Evolutionary conservation across 2,113 vertebrate species (phyloP).

Genomic region (Osmerus mordax): DNA sequence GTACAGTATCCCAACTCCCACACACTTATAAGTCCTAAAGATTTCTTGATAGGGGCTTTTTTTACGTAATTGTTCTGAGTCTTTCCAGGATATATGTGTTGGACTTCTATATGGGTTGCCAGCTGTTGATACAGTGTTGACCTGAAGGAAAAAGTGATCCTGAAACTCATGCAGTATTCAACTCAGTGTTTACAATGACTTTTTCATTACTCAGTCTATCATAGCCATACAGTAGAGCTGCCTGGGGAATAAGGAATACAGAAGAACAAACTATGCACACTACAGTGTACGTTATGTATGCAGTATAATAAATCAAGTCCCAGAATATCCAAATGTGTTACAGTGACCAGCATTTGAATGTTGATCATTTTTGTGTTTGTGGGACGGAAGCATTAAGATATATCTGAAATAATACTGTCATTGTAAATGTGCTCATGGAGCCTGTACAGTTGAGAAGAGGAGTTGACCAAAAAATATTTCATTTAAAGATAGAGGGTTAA

Average conservation of each 20-base stretch:
- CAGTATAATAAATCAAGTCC: slow-evolving; percentile 27
- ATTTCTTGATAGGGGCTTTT: background rate
- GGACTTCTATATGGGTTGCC: background rate
- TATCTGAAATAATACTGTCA: too few relatives aligned
- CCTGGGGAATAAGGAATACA: background rate
- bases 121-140: slow-evolving; percentile 24
- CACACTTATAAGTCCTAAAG: background rate
- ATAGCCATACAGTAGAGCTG: background rate
- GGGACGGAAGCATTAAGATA: too few relatives aligned
- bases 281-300: slow-evolving; percentile 39
- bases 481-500: background rate
- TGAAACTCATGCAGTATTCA: slow-evolving; percentile 41
- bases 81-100: slow-evolving; percentile 9
- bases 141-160: slow-evolving; percentile 26
- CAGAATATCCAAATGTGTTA: too few relatives aligned
- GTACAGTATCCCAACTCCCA: background rate
- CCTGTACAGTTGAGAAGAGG: too few relatives aligned
- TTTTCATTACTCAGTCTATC: slow-evolving; percentile 25
- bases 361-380: too few relatives aligned
- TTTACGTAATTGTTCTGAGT: background rate
- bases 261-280: slow-evolving; percentile 46
- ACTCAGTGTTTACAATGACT: slow-evolving; percentile 8
- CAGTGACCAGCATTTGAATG: too few relatives aligned
- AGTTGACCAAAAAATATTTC: too few relatives aligned
- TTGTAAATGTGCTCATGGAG: too few relatives aligned